Base-by-base conservation (phyloP, 1,140 invertebrate genomes). In the Sycophila sp. region DNA sequence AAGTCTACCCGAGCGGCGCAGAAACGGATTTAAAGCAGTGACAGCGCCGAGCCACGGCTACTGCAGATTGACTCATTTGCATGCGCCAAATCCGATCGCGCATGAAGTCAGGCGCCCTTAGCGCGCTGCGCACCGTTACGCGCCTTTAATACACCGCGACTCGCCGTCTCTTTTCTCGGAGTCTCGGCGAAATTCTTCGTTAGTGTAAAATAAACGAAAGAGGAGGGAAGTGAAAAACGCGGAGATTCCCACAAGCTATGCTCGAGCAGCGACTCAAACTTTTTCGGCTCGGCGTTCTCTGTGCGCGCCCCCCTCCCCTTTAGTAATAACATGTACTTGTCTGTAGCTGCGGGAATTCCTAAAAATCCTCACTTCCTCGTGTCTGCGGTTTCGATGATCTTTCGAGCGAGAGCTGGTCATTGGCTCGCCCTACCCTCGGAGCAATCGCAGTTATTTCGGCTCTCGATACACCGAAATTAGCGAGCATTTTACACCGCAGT, bases 281-380 rank as follows among this genome's bases (percentile, higher is more conserved):
- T 47, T 47, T 47, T 47, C n/a, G 42, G 19, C 19, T 47, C 42
- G n/a, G n/a, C n/a, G 42, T 47, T 47, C 42, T n/a, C n/a, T n/a
- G 19, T 22, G 42, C 42, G 38, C 38, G 38, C 38, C 11, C 38
- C 11, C 38, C 3, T 24, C 15, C n/a, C n/a, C 51, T 55, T 55
- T 55, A n/a, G 51, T 55, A 55, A 55, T 55, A 55, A 55, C 51
- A 30, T 55, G 28, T 55, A 55, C 22, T 55, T 55, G 34, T 30
- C 51, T 30, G 51, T 32, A 10, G 51, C 28, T 32, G 24, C 28
- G 30, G 51, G 51, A 55, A 55, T 55, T 55, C 51, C 30, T 32
- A 55, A 55, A 51, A 55, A 55, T 55, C 3, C 34, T 55, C 34
- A 10, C 51, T 11, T n/a, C 26, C 17, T 26, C 47, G 5, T 26